A percentile compares a stretch with the other conserved stretches of the same genome.
Evolutionary conservation across 2,797 vertebrate species (phyloP).

Genomic region (Melanotaenia pygmaea): DNA sequence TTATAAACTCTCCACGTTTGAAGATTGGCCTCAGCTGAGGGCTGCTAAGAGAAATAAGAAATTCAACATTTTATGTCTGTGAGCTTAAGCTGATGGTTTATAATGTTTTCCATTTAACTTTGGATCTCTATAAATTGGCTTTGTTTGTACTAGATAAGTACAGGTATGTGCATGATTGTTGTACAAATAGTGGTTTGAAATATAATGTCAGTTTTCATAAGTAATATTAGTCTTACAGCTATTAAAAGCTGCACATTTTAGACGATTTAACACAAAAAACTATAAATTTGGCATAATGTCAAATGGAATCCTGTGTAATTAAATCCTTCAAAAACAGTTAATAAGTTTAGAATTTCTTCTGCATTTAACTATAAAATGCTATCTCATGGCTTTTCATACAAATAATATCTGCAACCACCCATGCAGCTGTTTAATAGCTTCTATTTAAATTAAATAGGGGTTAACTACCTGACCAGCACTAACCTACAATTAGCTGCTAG

Average conservation of each 20-base stretch:
- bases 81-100: conserved; percentile 12
- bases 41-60: conserved; percentile 20
- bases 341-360: background rate
- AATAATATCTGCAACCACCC: background rate
- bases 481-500: background rate
- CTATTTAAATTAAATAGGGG: background rate
- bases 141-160: background rate
- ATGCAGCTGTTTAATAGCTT: too few species aligned
- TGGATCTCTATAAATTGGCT: background rate
- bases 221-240: background rate
- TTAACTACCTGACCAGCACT: background rate
- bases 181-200: background rate
- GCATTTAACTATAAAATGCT: background rate
- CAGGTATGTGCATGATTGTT: background rate
- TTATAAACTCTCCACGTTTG: conserved; percentile 34
- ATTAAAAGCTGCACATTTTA: background rate
- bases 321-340: background rate
- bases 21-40: conserved; percentile 15
- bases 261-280: background rate
- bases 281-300: background rate
- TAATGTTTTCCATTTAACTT: conserved; percentile 1
- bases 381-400: background rate
- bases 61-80: conserved; percentile 6
- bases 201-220: background rate
- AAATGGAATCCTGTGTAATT: background rate